Evolutionary conservation across 2,113 vertebrate genomes (phyloP), one percentile per base, ranked within the genome.

Genomic region (Corythoichthys intestinalis): DNA sequence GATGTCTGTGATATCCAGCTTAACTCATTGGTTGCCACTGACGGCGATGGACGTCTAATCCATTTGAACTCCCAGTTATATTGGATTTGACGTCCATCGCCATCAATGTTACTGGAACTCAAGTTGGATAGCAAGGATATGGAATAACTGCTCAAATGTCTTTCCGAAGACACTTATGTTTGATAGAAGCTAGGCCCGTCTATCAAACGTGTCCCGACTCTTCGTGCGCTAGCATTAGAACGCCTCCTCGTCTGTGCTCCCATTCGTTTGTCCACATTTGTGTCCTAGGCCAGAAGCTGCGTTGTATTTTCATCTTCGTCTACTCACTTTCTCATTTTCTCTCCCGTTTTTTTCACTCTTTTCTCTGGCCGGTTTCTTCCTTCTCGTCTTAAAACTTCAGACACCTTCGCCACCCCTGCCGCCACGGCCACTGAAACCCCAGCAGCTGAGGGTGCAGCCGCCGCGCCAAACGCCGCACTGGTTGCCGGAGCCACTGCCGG

Each of bases 341-440:
- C 34, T 78, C 20, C 72, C 20, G 20, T 15, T 46, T 68, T 68
- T 7, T 67, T 64, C 72, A 28, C 64, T 15, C 61, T 37, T 67
- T 59, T 80, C 50, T 77, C 54, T 64, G 85, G 88, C 82, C 65
- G 0, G 50, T 75, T 75, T 71, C 62, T 1, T 75, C 80, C 1
- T 76, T 65, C n/a, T 46, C 17, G n/a, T n/a, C 60, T 13, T 46
- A 72, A 71, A 80, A 85, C 88, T 88, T 91, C 92, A 98, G 96
- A 96, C 87, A 92, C 94, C 88, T 98, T 98, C 90, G 91, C 95
- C 85, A 90, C 94, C 90, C 93, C 96, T 90, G 93, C 93, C 76
- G 93, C 93, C 76, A 91, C 95, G 91, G 91, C 95, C 69, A 86
- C 92, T 82, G 96, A 98, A 87, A 88, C 94, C 88, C 86, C 93